Evolutionary conservation across 2,113 vertebrate species (phyloP).

Genomic region (Megalops atlanticus): DNA sequence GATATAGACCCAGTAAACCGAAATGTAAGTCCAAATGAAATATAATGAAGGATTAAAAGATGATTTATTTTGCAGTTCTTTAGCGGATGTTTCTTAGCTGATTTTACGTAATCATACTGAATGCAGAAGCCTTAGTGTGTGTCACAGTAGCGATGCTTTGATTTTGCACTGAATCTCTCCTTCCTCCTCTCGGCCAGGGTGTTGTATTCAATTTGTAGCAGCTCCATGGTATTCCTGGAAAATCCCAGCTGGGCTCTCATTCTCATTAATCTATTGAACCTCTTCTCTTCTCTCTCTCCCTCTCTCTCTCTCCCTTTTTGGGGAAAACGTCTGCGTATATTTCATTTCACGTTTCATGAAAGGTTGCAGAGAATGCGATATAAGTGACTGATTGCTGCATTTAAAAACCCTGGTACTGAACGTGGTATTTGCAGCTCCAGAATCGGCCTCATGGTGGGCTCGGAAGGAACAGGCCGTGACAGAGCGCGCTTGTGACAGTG

Average conservation of each 20-base stretch:
- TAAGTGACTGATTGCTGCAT: background rate
- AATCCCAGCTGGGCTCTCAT: background rate
- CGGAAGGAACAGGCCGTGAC: background rate
- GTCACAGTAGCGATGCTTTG: too few relatives aligned
- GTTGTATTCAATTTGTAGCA: background rate
- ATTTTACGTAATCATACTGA: too few relatives aligned
- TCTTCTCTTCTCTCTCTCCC: background rate
- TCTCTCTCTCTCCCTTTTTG: background rate
- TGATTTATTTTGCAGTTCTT: too few relatives aligned
- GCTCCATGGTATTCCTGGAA: background rate
- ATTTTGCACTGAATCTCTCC: too few relatives aligned
- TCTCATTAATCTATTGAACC: background rate
- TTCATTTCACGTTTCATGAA: background rate
- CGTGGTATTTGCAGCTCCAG: background rate
- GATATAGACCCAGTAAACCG: too few relatives aligned
- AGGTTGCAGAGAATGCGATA: background rate
- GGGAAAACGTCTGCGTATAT: background rate
- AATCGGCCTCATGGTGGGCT: background rate
- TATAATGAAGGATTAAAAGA: too few relatives aligned
- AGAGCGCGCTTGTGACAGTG: background rate
- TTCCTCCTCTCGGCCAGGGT: background rate
- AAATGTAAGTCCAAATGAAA: too few relatives aligned
- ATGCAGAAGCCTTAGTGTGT: too few relatives aligned
- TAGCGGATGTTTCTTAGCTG: too few relatives aligned
- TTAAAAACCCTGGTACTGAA: background rate